A percentile compares a stretch with the other conserved stretches of the same genome.
Conservation (phyloP, 2,113 vertebrate species). For the Ornithorhynchus anatinus region DNA sequence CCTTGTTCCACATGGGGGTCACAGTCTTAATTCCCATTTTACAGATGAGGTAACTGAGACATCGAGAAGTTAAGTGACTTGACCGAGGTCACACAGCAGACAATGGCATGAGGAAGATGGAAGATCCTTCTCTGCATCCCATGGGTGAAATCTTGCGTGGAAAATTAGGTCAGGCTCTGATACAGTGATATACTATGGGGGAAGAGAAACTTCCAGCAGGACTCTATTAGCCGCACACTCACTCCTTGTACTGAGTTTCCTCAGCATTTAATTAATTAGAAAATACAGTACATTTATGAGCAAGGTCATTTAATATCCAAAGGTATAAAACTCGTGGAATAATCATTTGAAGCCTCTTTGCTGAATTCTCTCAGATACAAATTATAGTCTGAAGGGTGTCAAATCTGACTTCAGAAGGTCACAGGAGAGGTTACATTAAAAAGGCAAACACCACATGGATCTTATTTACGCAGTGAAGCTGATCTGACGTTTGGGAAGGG, state of each 20-base stretch:
- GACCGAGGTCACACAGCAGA: too few relatives aligned
- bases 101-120: too few relatives aligned
- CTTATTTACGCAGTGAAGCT: too few relatives aligned
- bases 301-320: constrained; percentile 54
- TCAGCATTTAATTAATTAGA: constrained; percentile 57
- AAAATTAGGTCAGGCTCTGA: not conserved
- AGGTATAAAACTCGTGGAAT: constrained; percentile 59
- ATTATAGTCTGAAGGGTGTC: constrained; percentile 56
- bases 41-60: too few relatives aligned
- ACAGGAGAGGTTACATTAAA: too few relatives aligned
- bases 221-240: not conserved
- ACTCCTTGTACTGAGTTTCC: constrained; percentile 35
- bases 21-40: too few relatives aligned
- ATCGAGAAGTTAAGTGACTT: too few relatives aligned
- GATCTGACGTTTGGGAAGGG: too few relatives aligned
- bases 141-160: not conserved
- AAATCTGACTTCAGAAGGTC: constrained; percentile 53
- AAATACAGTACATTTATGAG: constrained; percentile 45
- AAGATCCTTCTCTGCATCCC: not conserved
- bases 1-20: too few relatives aligned
- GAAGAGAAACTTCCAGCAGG: not conserved
- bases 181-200: not conserved
- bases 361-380: constrained; percentile 54
- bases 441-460: too few relatives aligned
- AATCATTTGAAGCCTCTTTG: constrained; percentile 52